phyloP scores from a whole-genome alignment of 2,888 invertebrate genomes.

The Beris chalybata region DNA sequence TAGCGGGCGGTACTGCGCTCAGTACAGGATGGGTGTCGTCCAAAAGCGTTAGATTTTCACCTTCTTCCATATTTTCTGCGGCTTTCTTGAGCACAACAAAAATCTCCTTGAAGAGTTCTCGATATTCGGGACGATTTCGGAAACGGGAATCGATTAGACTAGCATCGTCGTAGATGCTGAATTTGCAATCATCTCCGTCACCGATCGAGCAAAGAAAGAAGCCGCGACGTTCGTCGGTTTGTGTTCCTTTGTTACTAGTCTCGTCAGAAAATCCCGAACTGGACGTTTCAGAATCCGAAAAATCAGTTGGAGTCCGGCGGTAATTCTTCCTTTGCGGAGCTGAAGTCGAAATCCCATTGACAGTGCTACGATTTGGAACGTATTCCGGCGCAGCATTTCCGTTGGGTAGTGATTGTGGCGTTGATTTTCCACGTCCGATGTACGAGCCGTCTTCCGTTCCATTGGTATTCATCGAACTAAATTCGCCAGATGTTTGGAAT shows the following conservation, averaged over 20 bases:
- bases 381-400: neutral
- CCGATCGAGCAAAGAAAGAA: conserved; percentile 82
- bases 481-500: conserved; percentile 73
- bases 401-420: conserved; percentile 4
- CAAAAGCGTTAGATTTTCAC: conserved; percentile 71
- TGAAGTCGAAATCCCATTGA: neutral
- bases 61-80: conserved; percentile 79
- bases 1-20: conserved; percentile 67
- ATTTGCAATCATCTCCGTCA: conserved; percentile 82
- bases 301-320: conserved; percentile 77
- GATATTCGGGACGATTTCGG: conserved; percentile 79
- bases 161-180: conserved; percentile 81
- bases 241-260: conserved; percentile 79
- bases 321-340: conserved; percentile 57
- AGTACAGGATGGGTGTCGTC: conserved; percentile 63
- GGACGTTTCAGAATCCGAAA: conserved; percentile 83
- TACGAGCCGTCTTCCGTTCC: conserved; percentile 58
- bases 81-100: conserved; percentile 81
- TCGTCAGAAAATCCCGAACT: conserved; percentile 85
- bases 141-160: conserved; percentile 80
- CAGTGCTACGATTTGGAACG: neutral
- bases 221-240: conserved; percentile 77
- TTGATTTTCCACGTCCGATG: conserved; percentile 57
- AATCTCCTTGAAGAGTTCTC: conserved; percentile 80
- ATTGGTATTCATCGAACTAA: conserved; percentile 65